phyloP scores from a whole-genome alignment of 2,797 vertebrate species.

The Morus bassanus region DNA sequence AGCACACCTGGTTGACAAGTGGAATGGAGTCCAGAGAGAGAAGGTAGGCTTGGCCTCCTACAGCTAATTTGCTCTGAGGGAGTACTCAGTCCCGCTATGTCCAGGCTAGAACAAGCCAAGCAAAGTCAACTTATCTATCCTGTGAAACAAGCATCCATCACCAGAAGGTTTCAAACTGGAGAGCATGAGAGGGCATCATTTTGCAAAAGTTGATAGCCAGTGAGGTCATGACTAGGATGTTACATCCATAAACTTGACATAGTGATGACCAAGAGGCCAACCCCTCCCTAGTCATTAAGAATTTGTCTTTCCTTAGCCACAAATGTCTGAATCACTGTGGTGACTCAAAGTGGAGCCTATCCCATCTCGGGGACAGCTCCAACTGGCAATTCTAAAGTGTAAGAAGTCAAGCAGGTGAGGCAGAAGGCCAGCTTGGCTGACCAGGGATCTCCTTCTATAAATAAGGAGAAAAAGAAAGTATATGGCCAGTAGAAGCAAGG shows the following conservation, averaged over 20 bases:
- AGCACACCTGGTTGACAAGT: background rate
- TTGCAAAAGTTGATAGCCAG: background rate
- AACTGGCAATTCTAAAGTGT: background rate
- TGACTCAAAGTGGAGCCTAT: slow-evolving; percentile 31
- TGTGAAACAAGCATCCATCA: background rate
- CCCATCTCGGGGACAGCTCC: background rate
- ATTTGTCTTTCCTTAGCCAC: background rate
- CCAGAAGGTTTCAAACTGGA: background rate
- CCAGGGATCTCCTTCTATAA: too few relatives aligned
- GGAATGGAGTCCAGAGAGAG: background rate
- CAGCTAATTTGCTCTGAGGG: background rate
- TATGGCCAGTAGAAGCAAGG: too few relatives aligned
- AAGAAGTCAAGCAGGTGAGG: too few relatives aligned
- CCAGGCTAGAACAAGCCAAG: background rate
- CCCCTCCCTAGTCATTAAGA: background rate
- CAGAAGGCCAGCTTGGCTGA: too few relatives aligned
- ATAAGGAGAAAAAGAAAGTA: too few relatives aligned
- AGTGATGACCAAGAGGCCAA: background rate
- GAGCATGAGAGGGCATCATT: background rate
- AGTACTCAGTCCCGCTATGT: background rate
- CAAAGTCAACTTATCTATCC: background rate
- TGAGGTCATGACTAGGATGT: background rate
- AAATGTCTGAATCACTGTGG: slow-evolving; percentile 12
- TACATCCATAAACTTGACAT: background rate
- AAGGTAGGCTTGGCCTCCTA: background rate